Conservation (phyloP, 1,140 invertebrate species). For the Atopsyche davidsoni region DNA sequence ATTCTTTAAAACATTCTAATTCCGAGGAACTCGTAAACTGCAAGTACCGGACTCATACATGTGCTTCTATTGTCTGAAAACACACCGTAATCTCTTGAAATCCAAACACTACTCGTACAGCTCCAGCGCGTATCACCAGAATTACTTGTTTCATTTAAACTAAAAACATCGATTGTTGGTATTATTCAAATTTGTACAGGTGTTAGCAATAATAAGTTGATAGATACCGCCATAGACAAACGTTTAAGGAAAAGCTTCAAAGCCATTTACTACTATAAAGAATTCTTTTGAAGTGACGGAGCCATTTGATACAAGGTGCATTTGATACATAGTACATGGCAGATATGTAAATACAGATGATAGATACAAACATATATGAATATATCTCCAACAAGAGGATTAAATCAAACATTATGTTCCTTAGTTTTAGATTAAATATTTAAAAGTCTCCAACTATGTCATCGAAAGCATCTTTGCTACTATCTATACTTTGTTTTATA, state of each 20-base stretch:
- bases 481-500: too few species aligned
- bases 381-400: neutral
- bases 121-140: too few species aligned
- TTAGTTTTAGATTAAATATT: too few species aligned
- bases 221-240: constrained; percentile 4
- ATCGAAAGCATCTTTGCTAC: too few species aligned
- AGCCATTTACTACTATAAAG: constrained; percentile 10
- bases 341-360: neutral
- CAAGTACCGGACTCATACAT: too few species aligned
- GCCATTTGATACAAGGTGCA: constrained; percentile 1
- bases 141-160: constrained; percentile 2
- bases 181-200: constrained; percentile 24
- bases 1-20: too few species aligned
- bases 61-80: too few species aligned
- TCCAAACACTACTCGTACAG: too few species aligned
- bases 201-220: constrained; percentile 7
- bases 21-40: too few species aligned
- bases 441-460: too few species aligned
- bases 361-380: neutral
- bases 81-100: too few species aligned
- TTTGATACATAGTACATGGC: too few species aligned
- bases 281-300: constrained; percentile 1
- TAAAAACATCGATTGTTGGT: constrained; percentile 7
- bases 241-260: constrained; percentile 11
- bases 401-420: neutral